Base-by-base conservation (phyloP, 2,888 invertebrate genomes). In the Drosophila meridiana region DNA sequence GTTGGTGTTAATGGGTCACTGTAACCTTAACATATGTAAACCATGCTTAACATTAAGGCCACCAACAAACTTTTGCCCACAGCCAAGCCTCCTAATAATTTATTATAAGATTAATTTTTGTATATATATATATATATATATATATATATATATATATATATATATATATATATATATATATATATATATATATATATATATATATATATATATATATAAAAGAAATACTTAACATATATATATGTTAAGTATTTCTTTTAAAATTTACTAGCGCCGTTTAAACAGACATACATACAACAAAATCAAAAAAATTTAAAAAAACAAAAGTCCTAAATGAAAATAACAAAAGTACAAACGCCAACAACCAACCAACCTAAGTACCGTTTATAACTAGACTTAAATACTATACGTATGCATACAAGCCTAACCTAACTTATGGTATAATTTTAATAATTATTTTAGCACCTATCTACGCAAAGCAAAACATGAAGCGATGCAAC, bases 341-440 rank as follows among this genome's bases (percentile, higher is more conserved):
- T 78, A 89, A 90, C 77, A 82, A 89, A 90, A 87, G 80, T 86
- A 90, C 81, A 87, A 89, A 87, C 89, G 89, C 89, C 87, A 90
- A 88, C 88, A 88, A 86, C 88, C 88, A 90, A 90, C 89, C 87
- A 88, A 90, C 81, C 84, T 88, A 80, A 80, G 78, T 84, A 89
- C 83, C 85, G 82, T 74, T 85, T 77, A 86, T 73, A 80, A 47
- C 73, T 79, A 79, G 80, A 79, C 73, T 76, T 79, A 79, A 73
- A 76, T 52, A 76, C 42, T 62, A 57, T 70, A 65, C 43, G 34
- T 56, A 55, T 66, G 26, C 66, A 55, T 63, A 47, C 47, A 67
- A 53, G 66, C 78, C 71, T 70, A 60, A 74, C 68, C 74, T 79
- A 75, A 75, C 63, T 68, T 78, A 79, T 68, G 62, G 62, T 73